Conservation (phyloP, 2,888 invertebrate species). For the Celastrina argiolus region DNA sequence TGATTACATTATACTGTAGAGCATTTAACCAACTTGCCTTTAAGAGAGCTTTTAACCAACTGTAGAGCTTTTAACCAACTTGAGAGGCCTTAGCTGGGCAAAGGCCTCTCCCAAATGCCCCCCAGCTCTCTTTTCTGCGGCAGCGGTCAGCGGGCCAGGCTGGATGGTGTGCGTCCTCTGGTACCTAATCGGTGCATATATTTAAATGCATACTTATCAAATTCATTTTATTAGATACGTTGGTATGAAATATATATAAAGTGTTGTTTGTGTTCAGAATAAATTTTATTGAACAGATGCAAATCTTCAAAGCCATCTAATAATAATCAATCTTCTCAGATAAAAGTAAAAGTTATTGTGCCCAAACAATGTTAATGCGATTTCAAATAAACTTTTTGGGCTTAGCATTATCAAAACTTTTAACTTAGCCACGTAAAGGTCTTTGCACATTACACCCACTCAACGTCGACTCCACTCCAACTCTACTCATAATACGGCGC, state of each 20-base stretch:
- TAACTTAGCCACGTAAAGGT: neutral
- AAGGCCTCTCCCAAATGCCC: too few relatives aligned
- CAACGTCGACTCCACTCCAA: too few relatives aligned
- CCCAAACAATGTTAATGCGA: neutral
- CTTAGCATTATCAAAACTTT: neutral
- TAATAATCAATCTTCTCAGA: neutral
- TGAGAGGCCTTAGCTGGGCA: too few relatives aligned
- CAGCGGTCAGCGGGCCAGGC: too few relatives aligned
- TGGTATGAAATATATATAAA: neutral
- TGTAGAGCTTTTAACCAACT: too few relatives aligned
- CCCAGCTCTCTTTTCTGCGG: too few relatives aligned
- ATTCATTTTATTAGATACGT: neutral
- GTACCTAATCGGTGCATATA: neutral
- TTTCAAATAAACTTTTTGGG: neutral
- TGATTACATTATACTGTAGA: too few relatives aligned
- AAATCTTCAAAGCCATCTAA: neutral
- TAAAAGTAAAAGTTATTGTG: neutral
- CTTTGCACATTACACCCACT: too few relatives aligned
- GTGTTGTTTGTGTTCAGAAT: neutral
- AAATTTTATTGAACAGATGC: neutral
- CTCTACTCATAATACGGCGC: too few relatives aligned
- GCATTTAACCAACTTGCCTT: too few relatives aligned
- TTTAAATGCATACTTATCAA: neutral
- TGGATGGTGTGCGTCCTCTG: too few relatives aligned
- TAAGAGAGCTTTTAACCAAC: too few relatives aligned